Evolutionary conservation across 2,888 invertebrate species (phyloP), one percentile per base, ranked within the genome.

Genomic region (Fabriciana adippe): DNA sequence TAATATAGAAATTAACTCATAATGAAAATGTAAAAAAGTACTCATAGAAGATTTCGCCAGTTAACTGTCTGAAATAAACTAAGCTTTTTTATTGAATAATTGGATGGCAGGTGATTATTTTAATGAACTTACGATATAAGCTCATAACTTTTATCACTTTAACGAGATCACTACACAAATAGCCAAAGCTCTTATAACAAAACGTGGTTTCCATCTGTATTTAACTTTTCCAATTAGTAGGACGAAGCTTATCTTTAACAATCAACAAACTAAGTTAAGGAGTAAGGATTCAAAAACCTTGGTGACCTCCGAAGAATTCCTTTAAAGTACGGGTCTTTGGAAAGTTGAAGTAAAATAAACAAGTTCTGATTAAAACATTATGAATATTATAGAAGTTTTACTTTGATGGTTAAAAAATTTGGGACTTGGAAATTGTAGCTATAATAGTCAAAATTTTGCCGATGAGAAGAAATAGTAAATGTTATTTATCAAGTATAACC

Each of bases 171-270:
- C 31, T 55, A 60, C n/a, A 50, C 26, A 60, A 59, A 68, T 60
- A 68, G 13, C 6, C 18, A 51, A 47, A 45, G 26, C 35, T 68
- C 59, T 62, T 48, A 55, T 67, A 67, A 66, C 59, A 56, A 26
- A 68, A 70, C 35, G 55, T 21, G 57, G 56, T 70, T 70, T 70
- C 64, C 63, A 71, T 71, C 67, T 64, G 64, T 66, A 68, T 69
- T 62, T 62, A 73, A 74, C 73, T 74, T 74, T 71, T 69, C 68
- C 68, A 73, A 72, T 74, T 74, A 74, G 65, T 65, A 57, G 47
- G 70, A 55, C 48, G 51, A 54, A 59, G 57, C 65, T 70, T 68
- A 72, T 68, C 71, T 35, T 41, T 69, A 60, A 68, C 61, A 68
- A 73, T 72, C 70, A 73, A 70, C 67, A 65, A 70, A 72, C 70